Percentiles rank a stretch among this genome's conserved stretches.
Conservation (phyloP, 2,888 invertebrate species). For the Drosophila subsilvestris region DNA sequence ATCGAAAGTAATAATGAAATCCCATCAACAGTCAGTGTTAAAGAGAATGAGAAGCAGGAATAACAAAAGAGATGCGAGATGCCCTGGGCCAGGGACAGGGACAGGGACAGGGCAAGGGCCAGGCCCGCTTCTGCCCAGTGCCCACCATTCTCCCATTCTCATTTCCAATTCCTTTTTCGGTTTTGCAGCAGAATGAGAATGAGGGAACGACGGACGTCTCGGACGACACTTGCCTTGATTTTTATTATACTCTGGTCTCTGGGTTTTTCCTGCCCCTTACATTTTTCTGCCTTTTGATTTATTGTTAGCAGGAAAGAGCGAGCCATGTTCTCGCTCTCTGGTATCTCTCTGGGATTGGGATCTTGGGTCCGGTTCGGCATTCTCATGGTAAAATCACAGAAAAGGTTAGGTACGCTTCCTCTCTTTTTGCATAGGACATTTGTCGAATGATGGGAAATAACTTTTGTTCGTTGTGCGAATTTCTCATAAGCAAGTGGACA, state of each 20-base stretch:
- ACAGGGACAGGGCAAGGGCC: slow-evolving; percentile 12
- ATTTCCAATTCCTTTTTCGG: slow-evolving; percentile 9
- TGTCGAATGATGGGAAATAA: no score
- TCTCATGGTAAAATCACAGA: not conserved
- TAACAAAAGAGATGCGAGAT: slow-evolving; percentile 9
- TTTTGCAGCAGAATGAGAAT: slow-evolving; percentile 8
- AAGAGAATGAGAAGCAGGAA: slow-evolving; percentile 15
- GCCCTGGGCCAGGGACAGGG: slow-evolving; percentile 19
- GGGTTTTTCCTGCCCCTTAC: slow-evolving; percentile 42
- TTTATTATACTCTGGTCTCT: slow-evolving; percentile 61
- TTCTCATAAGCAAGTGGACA: no score
- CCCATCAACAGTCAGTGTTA: slow-evolving; percentile 63
- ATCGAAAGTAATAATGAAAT: slow-evolving; percentile 79
- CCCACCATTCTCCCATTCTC: slow-evolving; percentile 17
- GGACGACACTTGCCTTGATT: slow-evolving; percentile 78
- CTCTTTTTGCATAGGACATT: no score
- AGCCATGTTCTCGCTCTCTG: not conserved
- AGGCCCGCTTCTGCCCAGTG: slow-evolving; percentile 15
- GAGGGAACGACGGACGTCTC: slow-evolving; percentile 14
- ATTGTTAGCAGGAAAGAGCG: slow-evolving; percentile 69
- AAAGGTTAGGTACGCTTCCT: not conserved
- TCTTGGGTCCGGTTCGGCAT: slow-evolving; percentile 30
- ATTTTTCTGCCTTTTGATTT: slow-evolving; percentile 68
- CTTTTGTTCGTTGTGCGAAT: no score
- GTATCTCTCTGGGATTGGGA: not conserved